Evolutionary conservation across 2,888 invertebrate species (phyloP), one percentile per base, ranked within the genome.

Genomic region (Eupithecia tripunctaria): DNA sequence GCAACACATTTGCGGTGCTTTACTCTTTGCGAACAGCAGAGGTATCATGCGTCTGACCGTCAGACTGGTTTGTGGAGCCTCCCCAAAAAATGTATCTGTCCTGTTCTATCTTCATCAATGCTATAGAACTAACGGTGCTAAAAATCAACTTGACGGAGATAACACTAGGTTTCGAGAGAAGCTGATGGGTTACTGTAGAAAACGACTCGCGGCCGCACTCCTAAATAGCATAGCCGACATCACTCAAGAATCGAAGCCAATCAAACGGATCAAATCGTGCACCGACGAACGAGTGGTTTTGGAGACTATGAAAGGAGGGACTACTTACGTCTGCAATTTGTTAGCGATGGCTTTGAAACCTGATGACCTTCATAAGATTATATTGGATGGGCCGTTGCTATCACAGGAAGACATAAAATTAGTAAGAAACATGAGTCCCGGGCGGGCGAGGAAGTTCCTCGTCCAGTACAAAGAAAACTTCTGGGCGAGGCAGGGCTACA

Each of bases 61-160:
- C 0, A 83, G 85, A 62, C 79, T 94, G 32, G 89, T 91, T 0
- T 94, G 94, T 71, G 93, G 94, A 3, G 88, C 88, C 1, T 77
- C 89, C 14, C 81, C 94, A 0, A 77, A 87, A 41, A 81, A 81
- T 12, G 91, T 94, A 0, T 94, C 94, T 2, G 88, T 94, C 1
- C 84, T 94, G 18, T 94, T 94, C 78, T 94, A 91, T 74, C 87
- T 94, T 1, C 93, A 94, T 68, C 92, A 94, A 76, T 92, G 93
- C 74, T 89, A 90, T 71, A 87, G 93, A 80, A 88, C 89, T 1
- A 88, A 86, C 68, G 86, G 90, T 67, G 47, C 87, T 0, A 89
- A 80, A 70, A 91, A 93, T 73, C 90, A 90, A 73, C 75, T 94
- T 43, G 92, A 89, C 68, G 93, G 93, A 29, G 78, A 86, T 73